Base-by-base conservation (phyloP, 2,888 invertebrate genomes). In the Drosophila nigritarsus region DNA sequence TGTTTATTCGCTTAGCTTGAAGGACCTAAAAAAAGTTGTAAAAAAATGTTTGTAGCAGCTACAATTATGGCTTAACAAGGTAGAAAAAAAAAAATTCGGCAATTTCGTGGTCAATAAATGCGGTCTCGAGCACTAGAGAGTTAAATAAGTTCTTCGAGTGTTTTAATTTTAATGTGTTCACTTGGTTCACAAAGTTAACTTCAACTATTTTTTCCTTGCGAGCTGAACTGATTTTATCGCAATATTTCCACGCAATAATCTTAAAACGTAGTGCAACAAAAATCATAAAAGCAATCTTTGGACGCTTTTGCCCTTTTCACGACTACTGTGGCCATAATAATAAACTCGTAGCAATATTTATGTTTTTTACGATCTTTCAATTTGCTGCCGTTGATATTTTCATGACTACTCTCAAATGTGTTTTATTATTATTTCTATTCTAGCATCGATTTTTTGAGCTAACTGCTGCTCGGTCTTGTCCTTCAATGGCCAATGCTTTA, bases 331-430 rank as follows among this genome's bases (percentile, higher is more conserved):
- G 48, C 36, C 54, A 73, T 73, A 66, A 73, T 66, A 68, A 69
- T 69, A 78, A 77, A 78, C 38, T 56, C 29, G 56, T 48, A 49
- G 65, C 51, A 62, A 54, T 54, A 73, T 65, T 77, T 76, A 62
- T 68, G 55, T 18, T 36, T 50, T 78, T 78, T 73, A 78, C 58
- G 81, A 64, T 73, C 73, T 80, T 73, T 77, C 81, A 77, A 78
- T 80, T 80, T 77, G 64, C 73, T 69, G 73, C 60, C 68, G 34
- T 53, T 62, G 53, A 54, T 50, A 49, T 56, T 71, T 59, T 58
- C 53, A 63, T 63, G 69, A 34, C 65, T 75, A 66, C 63, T 68
- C 56, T 67, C 45, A 49, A 66, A 76, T 67, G 60, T 30, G 34
- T 64, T 30, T 54, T 78, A 59, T 66, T 66, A 54, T 61, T 45